These are phyloP conservation scores for Akabosia matsudoensis DNA, from an alignment of 1,140 invertebrate species.

Conservation along the genomic window DNA sequence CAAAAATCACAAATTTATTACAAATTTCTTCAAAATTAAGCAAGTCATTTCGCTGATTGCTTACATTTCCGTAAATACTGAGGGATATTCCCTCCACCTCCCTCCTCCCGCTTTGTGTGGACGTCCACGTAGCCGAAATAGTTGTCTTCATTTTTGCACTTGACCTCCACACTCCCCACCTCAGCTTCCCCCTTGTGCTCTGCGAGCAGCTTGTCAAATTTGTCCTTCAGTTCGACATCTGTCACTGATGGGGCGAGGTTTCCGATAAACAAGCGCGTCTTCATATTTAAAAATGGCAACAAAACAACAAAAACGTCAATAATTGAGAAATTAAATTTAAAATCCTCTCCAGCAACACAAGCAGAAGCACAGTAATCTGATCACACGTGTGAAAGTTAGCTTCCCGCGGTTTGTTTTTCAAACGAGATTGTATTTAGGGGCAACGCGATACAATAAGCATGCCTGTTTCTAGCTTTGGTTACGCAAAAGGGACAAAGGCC, in stretches of 20 bases:
- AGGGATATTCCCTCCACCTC: background rate
- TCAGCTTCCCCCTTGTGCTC: background rate
- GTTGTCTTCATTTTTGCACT: conserved; percentile 31
- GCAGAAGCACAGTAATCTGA: too few relatives aligned
- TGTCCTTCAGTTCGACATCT: conserved; percentile 22
- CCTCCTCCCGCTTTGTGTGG: background rate
- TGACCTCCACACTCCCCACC: conserved; percentile 20
- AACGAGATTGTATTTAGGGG: too few relatives aligned
- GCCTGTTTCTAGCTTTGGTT: too few relatives aligned
- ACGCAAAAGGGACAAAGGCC: too few relatives aligned
- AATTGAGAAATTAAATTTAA: too few relatives aligned
- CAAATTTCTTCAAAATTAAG: background rate
- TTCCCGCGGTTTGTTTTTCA: too few relatives aligned
- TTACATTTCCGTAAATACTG: background rate
- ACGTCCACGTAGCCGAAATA: conserved; percentile 25
- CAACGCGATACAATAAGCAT: too few relatives aligned
- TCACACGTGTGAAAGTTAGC: too few relatives aligned
- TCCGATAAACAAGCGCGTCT: conserved; percentile 29
- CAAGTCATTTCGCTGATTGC: background rate
- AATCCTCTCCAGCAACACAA: too few relatives aligned
- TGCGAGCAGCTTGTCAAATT: conserved; percentile 16
- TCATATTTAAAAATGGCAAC: too few relatives aligned
- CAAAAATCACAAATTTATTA: conserved; percentile 10
- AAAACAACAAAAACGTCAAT: too few relatives aligned
- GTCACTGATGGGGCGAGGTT: conserved; percentile 25